A percentile compares a stretch with the other conserved stretches of the same genome.
Evolutionary conservation across 2,797 vertebrate species (phyloP).

Genomic region (Fratercula arctica): DNA sequence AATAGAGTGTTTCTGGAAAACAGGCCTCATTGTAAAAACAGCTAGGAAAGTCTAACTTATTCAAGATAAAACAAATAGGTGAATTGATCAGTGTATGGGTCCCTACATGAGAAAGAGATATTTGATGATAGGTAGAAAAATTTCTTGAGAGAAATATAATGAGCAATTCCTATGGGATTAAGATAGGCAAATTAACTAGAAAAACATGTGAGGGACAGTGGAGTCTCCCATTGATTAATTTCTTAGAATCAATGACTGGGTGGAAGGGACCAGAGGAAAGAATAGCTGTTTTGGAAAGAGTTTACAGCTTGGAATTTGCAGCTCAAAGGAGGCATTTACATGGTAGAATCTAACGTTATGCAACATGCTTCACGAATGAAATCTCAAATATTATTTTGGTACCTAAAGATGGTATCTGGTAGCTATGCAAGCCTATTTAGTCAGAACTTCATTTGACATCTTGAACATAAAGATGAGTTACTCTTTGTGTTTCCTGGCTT

Average conservation of each 20-base stretch:
- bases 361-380: not conserved
- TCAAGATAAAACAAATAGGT: not conserved
- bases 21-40: not conserved
- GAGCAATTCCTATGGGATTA: not conserved
- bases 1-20: not conserved
- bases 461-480: not conserved
- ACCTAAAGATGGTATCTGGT: not conserved
- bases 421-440: not conserved
- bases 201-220: not conserved
- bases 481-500: not conserved
- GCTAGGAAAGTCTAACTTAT: not conserved
- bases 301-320: not conserved
- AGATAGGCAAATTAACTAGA: not conserved
- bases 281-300: not conserved
- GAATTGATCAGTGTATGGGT: not conserved
- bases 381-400: not conserved
- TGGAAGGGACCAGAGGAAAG: not conserved
- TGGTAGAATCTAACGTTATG: not conserved
- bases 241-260: not conserved
- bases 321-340: fast-evolving
- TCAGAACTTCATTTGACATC: not conserved
- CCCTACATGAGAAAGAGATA: not conserved
- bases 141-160: not conserved
- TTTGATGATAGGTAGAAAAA: not conserved
- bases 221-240: not conserved